A percentile compares a stretch with the other conserved stretches of the same genome.
Evolutionary conservation across 2,797 vertebrate species (phyloP).

Genomic region (Emys orbicularis): DNA sequence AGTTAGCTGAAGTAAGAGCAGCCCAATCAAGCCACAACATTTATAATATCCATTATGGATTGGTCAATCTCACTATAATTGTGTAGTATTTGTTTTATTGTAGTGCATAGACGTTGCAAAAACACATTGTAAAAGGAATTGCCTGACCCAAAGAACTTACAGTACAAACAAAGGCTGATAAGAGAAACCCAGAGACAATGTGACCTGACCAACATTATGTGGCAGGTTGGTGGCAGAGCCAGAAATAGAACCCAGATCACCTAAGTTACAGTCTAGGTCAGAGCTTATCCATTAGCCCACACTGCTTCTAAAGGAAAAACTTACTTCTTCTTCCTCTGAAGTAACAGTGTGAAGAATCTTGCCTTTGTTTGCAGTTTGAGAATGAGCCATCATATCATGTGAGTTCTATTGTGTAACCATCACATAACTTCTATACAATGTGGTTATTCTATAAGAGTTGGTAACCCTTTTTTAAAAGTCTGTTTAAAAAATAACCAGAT

Average conservation of each 20-base stretch:
- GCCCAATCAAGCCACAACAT: too few relatives aligned
- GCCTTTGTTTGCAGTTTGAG: slow-evolving; percentile 4
- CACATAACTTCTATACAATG: slow-evolving; percentile 33
- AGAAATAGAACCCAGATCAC: background rate
- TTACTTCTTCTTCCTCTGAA: background rate
- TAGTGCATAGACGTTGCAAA: too few relatives aligned
- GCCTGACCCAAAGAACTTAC: too few relatives aligned
- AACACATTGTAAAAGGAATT: too few relatives aligned
- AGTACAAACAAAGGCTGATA: too few relatives aligned
- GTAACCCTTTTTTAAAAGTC: slow-evolving; percentile 24
- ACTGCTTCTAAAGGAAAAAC: background rate
- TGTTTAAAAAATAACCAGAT: slow-evolving; percentile 60
- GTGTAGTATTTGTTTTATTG: too few relatives aligned
- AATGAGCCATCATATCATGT: slow-evolving; percentile 46
- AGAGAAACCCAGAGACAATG: too few relatives aligned
- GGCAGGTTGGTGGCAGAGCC: background rate
- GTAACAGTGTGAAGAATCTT: background rate
- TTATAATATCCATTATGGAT: too few relatives aligned
- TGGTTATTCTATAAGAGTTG: slow-evolving; percentile 53
- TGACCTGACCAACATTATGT: background rate
- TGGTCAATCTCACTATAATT: too few relatives aligned
- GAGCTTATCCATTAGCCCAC: background rate
- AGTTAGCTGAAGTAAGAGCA: too few relatives aligned
- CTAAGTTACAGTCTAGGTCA: background rate
- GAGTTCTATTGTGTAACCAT: slow-evolving; percentile 17